Evolutionary conservation across 2,113 vertebrate genomes (phyloP).

Genomic region (Myotis davidii): DNA sequence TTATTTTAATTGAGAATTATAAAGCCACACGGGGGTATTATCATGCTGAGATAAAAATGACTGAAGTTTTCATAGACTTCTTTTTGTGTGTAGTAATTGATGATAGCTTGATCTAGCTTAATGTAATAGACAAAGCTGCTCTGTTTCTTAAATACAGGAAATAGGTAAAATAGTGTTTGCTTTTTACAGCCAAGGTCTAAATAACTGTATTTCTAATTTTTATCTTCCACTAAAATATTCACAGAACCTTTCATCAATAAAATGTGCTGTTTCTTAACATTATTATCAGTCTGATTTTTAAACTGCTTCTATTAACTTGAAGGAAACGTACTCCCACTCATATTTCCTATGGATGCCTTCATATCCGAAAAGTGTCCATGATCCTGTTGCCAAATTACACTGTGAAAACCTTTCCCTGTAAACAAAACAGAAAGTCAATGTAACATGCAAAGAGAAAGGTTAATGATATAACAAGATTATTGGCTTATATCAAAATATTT

Average conservation of each 20-base stretch:
- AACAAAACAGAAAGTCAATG: constrained; percentile 69
- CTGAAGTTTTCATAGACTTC: constrained; percentile 64
- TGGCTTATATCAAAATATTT: constrained; percentile 79
- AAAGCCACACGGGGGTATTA: constrained; percentile 74
- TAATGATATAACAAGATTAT: constrained; percentile 76
- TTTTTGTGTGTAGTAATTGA: constrained; percentile 68
- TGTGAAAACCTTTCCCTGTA: constrained; percentile 67
- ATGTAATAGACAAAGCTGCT: constrained; percentile 69
- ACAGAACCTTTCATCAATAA: constrained; percentile 65
- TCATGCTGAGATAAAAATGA: constrained; percentile 79
- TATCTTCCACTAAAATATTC: constrained; percentile 73
- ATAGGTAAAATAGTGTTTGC: constrained; percentile 67
- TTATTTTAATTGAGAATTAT: constrained; percentile 85
- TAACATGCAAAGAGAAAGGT: constrained; percentile 81
- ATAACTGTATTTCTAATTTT: constrained; percentile 70
- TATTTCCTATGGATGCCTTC: constrained; percentile 75
- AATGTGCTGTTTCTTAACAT: constrained; percentile 65
- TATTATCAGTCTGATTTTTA: constrained; percentile 68
- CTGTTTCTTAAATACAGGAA: constrained; percentile 74
- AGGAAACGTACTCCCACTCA: constrained; percentile 75
- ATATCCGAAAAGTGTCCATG: constrained; percentile 77
- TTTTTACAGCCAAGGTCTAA: constrained; percentile 65
- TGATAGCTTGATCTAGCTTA: constrained; percentile 72
- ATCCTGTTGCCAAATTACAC: constrained; percentile 74
- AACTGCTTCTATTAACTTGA: constrained; percentile 79